Percentiles rank a stretch among this genome's conserved stretches.
Evolutionary conservation across 2,888 invertebrate genomes (phyloP).

Genomic region (Netelia virgata): DNA sequence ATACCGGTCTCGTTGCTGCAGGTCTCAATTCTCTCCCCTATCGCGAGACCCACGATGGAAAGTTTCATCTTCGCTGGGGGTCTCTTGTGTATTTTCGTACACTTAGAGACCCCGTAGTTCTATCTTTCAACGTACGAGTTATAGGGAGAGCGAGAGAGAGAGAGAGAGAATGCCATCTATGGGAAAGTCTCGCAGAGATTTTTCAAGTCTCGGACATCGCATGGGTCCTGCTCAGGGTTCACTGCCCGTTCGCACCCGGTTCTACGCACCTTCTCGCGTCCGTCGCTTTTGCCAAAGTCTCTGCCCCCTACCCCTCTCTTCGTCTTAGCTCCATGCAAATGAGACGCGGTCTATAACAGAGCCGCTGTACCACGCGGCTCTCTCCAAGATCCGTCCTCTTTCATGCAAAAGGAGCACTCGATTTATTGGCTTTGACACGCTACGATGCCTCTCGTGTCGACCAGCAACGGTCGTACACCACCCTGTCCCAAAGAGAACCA

Average conservation of each 20-base stretch:
- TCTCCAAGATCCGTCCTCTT: conserved; percentile 6
- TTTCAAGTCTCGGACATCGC: conserved; percentile 67
- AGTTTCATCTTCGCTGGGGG: conserved; percentile 79
- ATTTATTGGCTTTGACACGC: conserved; percentile 78
- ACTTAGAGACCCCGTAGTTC: conserved; percentile 30
- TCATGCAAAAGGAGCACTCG: conserved; percentile 68
- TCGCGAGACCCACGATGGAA: conserved; percentile 16
- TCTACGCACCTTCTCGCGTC: conserved; percentile 42
- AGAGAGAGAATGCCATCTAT: conserved; percentile 70
- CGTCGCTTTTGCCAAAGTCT: conserved; percentile 16
- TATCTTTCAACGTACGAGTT: conserved; percentile 5
- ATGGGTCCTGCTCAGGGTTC: conserved; percentile 49
- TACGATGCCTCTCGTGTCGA: conserved; percentile 64
- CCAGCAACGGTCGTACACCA: conserved; percentile 13
- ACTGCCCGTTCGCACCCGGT: conserved; percentile 65
- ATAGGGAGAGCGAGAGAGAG: conserved; percentile 8
- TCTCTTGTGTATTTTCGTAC: conserved; percentile 74
- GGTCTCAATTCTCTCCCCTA: conserved; percentile 48
- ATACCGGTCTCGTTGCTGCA: conserved; percentile 64
- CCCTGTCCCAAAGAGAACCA: background rate
- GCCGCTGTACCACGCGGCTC: background rate
- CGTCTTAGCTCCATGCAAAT: conserved; percentile 82
- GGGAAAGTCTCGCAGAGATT: conserved; percentile 76
- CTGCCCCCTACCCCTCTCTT: conserved; percentile 36
- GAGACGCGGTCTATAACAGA: conserved; percentile 54